These are phyloP conservation scores for Platyrinchus mystaceus DNA, from an alignment of 2,797 vertebrate species.

Conservation along the genomic window DNA sequence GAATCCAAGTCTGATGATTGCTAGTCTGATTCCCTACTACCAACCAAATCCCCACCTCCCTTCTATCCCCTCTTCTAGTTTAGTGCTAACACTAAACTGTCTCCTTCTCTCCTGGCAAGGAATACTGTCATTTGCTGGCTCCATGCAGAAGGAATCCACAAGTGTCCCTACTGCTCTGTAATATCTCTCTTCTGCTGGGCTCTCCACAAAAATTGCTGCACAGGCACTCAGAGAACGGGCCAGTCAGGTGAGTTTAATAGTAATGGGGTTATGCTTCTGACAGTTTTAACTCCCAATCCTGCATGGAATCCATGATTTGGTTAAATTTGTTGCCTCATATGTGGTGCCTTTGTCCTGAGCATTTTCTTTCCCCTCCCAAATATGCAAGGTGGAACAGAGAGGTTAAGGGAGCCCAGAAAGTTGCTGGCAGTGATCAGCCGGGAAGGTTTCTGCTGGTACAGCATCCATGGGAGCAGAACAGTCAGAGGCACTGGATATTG, in stretches of 20 bases:
- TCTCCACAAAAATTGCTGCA: neutral
- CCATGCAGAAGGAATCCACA: neutral
- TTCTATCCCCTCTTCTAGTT: neutral
- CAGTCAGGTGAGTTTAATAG: neutral
- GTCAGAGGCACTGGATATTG: neutral
- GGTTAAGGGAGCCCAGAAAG: neutral
- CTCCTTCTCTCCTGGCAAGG: neutral
- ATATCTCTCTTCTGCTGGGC: neutral
- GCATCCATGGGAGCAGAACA: accelerated
- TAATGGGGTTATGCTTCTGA: neutral
- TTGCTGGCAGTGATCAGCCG: neutral
- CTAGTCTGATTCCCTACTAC: neutral
- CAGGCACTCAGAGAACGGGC: neutral
- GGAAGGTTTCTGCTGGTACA: neutral
- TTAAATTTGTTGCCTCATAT: accelerated
- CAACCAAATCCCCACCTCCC: neutral
- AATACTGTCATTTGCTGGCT: neutral
- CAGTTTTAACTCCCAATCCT: neutral
- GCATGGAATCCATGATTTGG: neutral
- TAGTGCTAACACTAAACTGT: neutral
- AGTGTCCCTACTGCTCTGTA: neutral
- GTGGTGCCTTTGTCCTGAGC: neutral
- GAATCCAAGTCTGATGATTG: neutral
- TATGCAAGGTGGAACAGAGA: neutral
- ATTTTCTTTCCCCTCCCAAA: neutral